A percentile compares a stretch with the other conserved stretches of the same genome.
Conservation (phyloP, 2,113 vertebrate species). For the Scomber japonicus region DNA sequence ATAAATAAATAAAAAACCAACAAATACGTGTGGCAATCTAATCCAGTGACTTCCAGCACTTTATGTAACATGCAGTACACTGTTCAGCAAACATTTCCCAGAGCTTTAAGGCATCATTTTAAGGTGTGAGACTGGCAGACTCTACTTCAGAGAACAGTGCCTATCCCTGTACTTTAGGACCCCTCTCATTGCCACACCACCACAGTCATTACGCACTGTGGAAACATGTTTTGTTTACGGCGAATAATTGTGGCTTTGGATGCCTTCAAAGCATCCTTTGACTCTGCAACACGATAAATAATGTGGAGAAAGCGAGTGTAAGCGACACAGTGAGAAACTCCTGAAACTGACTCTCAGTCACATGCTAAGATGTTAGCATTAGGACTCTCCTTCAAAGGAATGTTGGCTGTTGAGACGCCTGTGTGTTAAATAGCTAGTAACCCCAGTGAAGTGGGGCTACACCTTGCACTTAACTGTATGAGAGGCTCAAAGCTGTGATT, state of each 20-base stretch:
- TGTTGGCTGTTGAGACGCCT: slow-evolving; percentile 42
- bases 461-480: slow-evolving; percentile 73
- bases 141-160: slow-evolving; percentile 47
- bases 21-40: neutral
- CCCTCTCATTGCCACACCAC: slow-evolving; percentile 61
- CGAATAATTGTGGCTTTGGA: slow-evolving; percentile 80
- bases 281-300: slow-evolving; percentile 57
- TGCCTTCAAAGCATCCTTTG: slow-evolving; percentile 75
- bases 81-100: slow-evolving; percentile 55
- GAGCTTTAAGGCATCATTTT: slow-evolving; percentile 59
- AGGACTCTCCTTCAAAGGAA: slow-evolving; percentile 55
- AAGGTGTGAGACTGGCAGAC: slow-evolving; percentile 54
- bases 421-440: slow-evolving; percentile 52
- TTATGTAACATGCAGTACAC: slow-evolving; percentile 38
- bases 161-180: slow-evolving; percentile 78
- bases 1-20: slow-evolving; percentile 20
- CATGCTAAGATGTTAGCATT: slow-evolving; percentile 38
- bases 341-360: slow-evolving; percentile 10
- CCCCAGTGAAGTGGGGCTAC: slow-evolving; percentile 33
- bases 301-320: slow-evolving; percentile 59
- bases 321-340: slow-evolving; percentile 47
- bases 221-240: slow-evolving; percentile 74
- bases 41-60: slow-evolving; percentile 27
- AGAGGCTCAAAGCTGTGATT: slow-evolving; percentile 63
- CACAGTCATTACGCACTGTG: slow-evolving; percentile 65